phyloP scores from a whole-genome alignment of 2,888 invertebrate genomes.

The Tinea semifulvella region DNA sequence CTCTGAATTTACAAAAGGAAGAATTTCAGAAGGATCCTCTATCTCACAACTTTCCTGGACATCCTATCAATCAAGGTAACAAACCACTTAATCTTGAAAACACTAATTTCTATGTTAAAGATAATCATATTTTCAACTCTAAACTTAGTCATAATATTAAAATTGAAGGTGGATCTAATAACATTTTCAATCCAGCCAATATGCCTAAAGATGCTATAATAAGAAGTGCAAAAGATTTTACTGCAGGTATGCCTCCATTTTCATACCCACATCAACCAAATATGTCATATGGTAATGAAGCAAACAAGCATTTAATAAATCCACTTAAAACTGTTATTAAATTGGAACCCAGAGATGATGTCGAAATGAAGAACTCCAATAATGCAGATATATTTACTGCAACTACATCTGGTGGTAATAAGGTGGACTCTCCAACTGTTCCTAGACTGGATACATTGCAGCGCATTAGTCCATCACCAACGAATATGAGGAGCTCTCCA shows the following conservation, averaged over 20 bases:
- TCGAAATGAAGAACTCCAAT: constrained; percentile 54
- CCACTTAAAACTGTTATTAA: constrained; percentile 61
- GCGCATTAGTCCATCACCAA: constrained; percentile 56
- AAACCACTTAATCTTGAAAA: constrained; percentile 56
- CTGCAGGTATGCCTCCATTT: constrained; percentile 46
- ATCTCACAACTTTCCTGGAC: constrained; percentile 50
- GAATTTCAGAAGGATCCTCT: constrained; percentile 57
- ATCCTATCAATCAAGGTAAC: constrained; percentile 38
- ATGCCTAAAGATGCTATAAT: constrained; percentile 51
- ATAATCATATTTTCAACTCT: constrained; percentile 53
- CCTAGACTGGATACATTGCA: constrained; percentile 50
- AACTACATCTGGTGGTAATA: constrained; percentile 48
- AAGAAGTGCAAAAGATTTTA: constrained; percentile 52
- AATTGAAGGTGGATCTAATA: constrained; percentile 50
- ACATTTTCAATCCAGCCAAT: constrained; percentile 54
- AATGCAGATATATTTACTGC: constrained; percentile 61
- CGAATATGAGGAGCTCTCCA: constrained; percentile 45
- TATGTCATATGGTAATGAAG: constrained; percentile 49
- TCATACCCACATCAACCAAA: constrained; percentile 46
- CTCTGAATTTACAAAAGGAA: constrained; percentile 50
- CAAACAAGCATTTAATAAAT: constrained; percentile 53
- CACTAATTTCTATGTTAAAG: constrained; percentile 58
- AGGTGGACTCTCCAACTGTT: constrained; percentile 52
- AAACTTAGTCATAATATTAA: constrained; percentile 53
- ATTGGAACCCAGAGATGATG: constrained; percentile 59